Conservation (phyloP, 1,140 invertebrate species). For the Aphelenchoides avenae region DNA sequence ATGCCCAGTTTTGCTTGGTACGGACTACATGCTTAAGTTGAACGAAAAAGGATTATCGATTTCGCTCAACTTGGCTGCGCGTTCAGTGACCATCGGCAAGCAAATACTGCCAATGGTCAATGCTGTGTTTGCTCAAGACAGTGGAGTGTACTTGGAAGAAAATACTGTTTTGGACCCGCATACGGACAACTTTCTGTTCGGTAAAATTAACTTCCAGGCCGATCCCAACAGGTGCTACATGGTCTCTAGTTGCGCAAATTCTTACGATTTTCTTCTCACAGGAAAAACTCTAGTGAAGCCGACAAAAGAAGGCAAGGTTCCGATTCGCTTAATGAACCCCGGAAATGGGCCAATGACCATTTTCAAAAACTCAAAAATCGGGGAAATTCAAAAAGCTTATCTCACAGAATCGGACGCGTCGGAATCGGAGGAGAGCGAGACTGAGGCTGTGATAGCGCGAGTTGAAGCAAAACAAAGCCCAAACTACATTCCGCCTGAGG, state of each 20-base stretch:
- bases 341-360: slow-evolving; percentile 9
- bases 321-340: slow-evolving; percentile 14
- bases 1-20: slow-evolving; percentile 13
- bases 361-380: slow-evolving; percentile 1
- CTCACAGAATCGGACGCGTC: neutral
- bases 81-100: neutral
- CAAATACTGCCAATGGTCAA: slow-evolving; percentile 5
- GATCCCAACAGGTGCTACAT: neutral
- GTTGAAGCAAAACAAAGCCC: too few species aligned
- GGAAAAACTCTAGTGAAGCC: slow-evolving; percentile 2
- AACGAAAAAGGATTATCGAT: slow-evolving; percentile 6
- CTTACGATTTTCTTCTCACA: neutral
- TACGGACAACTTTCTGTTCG: slow-evolving; percentile 13
- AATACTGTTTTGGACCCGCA: neutral
- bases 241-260: neutral
- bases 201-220: neutral
- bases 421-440: slow-evolving; percentile 5
- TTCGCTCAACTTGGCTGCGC: neutral
- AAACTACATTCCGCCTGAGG: slow-evolving; percentile 10
- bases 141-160: slow-evolving; percentile 4
- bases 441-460: too few species aligned
- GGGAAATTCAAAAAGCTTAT: neutral
- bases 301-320: neutral
- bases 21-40: slow-evolving; percentile 21
- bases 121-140: neutral